phyloP scores from a whole-genome alignment of 2,888 invertebrate species.

The Watsonalla cultraria region DNA sequence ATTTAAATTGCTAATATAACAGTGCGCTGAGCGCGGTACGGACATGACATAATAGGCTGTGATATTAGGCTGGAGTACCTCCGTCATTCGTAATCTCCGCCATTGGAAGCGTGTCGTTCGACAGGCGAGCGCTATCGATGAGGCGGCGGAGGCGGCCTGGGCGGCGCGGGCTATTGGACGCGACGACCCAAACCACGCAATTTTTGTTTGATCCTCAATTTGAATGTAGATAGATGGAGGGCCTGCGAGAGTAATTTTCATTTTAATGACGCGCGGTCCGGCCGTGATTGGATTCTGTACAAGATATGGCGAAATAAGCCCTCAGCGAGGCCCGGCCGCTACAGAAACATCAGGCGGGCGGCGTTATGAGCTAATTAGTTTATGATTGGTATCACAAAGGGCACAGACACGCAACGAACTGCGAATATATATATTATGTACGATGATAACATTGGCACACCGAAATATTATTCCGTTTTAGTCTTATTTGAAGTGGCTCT shows the following conservation, averaged over 20 bases:
- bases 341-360: constrained; percentile 4
- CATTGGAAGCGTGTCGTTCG: no score
- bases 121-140: no score
- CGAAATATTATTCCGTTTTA: no score
- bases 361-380: neutral
- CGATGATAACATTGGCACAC: neutral
- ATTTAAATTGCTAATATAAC: no score
- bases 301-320: constrained; percentile 15
- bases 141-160: no score
- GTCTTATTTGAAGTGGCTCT: no score
- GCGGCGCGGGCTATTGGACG: no score
- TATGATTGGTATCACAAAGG: neutral
- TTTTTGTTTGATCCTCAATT: constrained; percentile 56
- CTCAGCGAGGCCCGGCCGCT: constrained; percentile 3
- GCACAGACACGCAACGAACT: neutral
- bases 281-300: constrained; percentile 24
- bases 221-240: constrained; percentile 40
- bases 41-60: no score
- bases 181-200: constrained; percentile 19
- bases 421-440: neutral
- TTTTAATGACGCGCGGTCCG: constrained; percentile 36
- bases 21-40: no score
- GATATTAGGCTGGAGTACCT: no score
- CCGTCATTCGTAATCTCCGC: no score
- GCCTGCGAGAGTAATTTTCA: constrained; percentile 37